Conservation (phyloP, 2,113 vertebrate species). For the Microtus richardsoni region DNA sequence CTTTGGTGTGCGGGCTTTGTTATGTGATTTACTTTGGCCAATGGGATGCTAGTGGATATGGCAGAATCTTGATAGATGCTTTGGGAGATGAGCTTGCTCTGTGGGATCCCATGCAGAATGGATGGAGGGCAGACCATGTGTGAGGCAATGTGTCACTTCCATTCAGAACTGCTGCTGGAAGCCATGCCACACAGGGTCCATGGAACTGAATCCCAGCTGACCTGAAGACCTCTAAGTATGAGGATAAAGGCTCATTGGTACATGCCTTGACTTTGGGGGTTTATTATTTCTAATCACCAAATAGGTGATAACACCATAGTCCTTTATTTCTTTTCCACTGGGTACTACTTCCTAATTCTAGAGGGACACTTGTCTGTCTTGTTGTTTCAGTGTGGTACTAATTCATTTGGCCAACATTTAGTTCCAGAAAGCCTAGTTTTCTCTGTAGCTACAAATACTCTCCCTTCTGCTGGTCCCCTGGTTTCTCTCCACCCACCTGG, state of each 20-base stretch:
- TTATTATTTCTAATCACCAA: neutral
- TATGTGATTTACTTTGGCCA: constrained; percentile 28
- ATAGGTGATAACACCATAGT: neutral
- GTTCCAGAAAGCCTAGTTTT: neutral
- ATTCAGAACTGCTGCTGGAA: neutral
- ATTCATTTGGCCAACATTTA: constrained; percentile 46
- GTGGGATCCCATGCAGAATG: neutral
- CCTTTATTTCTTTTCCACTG: neutral
- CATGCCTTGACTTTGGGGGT: neutral
- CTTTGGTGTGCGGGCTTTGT: neutral
- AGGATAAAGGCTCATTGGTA: neutral
- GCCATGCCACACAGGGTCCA: neutral
- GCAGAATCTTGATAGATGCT: neutral
- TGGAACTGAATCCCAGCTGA: neutral
- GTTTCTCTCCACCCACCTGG: no score
- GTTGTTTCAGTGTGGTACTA: constrained; percentile 16
- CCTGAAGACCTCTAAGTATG: neutral
- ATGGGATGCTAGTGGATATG: neutral
- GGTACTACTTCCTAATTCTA: constrained; percentile 42
- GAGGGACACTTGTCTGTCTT: neutral
- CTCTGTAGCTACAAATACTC: no score
- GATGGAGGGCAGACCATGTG: neutral
- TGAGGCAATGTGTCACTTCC: neutral
- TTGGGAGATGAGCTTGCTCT: neutral
- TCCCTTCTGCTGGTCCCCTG: no score